A percentile compares a stretch with the other conserved stretches of the same genome.
These are phyloP conservation scores for Athene noctua DNA, from an alignment of 2,113 vertebrate genomes.

Conservation along the genomic window DNA sequence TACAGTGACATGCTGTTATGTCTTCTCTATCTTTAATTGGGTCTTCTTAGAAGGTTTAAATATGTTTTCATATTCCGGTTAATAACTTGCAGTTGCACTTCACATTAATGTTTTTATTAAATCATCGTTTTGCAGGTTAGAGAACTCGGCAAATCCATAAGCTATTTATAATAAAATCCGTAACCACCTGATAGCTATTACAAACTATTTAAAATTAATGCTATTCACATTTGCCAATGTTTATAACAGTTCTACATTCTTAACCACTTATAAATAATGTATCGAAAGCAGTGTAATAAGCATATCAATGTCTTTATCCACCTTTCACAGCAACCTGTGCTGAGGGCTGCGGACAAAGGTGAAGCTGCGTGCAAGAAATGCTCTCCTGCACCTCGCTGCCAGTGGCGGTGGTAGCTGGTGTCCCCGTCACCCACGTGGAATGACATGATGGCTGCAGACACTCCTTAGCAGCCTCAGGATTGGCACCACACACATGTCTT, in stretches of 20 bases:
- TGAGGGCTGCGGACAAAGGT: background rate
- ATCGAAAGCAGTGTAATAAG: background rate
- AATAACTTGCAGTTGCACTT: background rate
- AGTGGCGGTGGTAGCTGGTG: fast-evolving
- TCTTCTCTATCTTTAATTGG: background rate
- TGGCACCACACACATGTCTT: fast-evolving
- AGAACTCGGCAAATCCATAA: background rate
- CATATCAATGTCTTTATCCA: fast-evolving
- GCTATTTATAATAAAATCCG: background rate
- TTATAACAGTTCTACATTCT: background rate
- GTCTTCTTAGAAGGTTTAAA: background rate
- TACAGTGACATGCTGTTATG: background rate
- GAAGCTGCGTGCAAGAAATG: background rate
- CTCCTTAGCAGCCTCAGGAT: background rate
- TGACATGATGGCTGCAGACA: fast-evolving
- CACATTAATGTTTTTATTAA: background rate
- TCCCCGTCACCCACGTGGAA: fast-evolving
- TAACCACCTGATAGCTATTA: background rate
- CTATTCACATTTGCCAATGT: background rate
- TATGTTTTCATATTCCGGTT: background rate
- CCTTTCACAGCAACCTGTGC: background rate
- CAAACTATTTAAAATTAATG: background rate
- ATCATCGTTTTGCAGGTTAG: background rate
- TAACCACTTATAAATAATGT: background rate
- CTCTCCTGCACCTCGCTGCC: background rate